Evolutionary conservation across 2,113 vertebrate species (phyloP).

Genomic region (Prietella phreatophila): DNA sequence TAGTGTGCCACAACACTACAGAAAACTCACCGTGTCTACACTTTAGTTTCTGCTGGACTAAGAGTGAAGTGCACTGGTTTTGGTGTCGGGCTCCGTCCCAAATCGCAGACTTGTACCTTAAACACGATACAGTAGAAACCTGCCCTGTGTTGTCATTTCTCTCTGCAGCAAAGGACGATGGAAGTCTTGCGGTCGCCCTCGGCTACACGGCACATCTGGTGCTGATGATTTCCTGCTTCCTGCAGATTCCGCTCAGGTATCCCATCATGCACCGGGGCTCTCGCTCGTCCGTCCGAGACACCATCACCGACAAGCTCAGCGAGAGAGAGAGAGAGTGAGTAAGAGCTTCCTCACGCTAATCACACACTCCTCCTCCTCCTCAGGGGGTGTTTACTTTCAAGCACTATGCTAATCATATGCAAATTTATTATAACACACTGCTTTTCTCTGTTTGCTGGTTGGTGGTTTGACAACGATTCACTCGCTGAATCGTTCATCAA

Average conservation of each 20-base stretch:
- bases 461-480: neutral
- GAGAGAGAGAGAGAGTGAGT: conserved; percentile 99
- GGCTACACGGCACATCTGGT: conserved; percentile 97
- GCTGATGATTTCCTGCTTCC: conserved; percentile 96
- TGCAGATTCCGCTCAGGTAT: conserved; percentile 96
- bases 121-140: neutral
- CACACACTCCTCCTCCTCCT: neutral
- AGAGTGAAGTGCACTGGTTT: no score
- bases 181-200: conserved; percentile 92
- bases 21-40: neutral
- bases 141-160: conserved; percentile 14
- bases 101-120: neutral
- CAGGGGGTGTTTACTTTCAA: neutral
- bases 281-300: conserved; percentile 93
- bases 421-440: neutral
- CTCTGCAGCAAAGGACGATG: conserved; percentile 90
- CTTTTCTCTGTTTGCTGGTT: neutral
- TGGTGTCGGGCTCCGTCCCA: neutral
- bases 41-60: no score
- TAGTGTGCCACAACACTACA: no score
- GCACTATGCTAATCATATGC: neutral
- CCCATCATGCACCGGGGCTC: conserved; percentile 96
- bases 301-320: conserved; percentile 94
- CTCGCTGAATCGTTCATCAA: neutral
- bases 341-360: conserved; percentile 65